Evolutionary conservation across 2,797 vertebrate species (phyloP).

Genomic region (Taeniopygia guttata): DNA sequence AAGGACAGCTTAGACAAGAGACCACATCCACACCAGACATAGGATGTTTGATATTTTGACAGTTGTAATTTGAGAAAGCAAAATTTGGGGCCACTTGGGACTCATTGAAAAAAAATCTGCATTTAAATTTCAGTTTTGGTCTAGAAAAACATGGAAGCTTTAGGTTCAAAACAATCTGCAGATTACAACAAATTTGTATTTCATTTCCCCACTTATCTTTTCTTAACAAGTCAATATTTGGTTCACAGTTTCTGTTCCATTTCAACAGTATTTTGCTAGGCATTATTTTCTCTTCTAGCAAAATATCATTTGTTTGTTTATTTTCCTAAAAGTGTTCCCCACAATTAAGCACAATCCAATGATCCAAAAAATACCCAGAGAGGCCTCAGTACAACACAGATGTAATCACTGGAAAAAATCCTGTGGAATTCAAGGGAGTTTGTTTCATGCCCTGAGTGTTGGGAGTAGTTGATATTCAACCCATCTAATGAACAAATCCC

Average conservation of each 20-base stretch:
- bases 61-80: neutral
- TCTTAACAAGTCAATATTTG: neutral
- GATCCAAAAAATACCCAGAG: neutral
- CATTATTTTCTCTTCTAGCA: neutral
- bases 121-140: neutral
- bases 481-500: neutral
- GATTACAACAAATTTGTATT: neutral
- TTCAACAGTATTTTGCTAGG: neutral
- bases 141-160: neutral
- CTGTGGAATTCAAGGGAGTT: neutral
- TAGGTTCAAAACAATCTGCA: neutral
- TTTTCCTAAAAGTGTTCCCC: constrained; percentile 13
- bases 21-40: neutral
- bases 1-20: neutral
- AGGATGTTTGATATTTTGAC: neutral
- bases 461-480: neutral
- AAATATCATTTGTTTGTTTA: neutral
- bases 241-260: neutral
- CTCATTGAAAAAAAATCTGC: neutral
- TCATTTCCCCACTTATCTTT: neutral
- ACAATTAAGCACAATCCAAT: constrained; percentile 25
- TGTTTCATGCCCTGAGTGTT: neutral
- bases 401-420: neutral
- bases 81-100: neutral
- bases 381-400: neutral